Conservation (phyloP, 2,113 vertebrate species). For the Leucopsar rothschildi region DNA sequence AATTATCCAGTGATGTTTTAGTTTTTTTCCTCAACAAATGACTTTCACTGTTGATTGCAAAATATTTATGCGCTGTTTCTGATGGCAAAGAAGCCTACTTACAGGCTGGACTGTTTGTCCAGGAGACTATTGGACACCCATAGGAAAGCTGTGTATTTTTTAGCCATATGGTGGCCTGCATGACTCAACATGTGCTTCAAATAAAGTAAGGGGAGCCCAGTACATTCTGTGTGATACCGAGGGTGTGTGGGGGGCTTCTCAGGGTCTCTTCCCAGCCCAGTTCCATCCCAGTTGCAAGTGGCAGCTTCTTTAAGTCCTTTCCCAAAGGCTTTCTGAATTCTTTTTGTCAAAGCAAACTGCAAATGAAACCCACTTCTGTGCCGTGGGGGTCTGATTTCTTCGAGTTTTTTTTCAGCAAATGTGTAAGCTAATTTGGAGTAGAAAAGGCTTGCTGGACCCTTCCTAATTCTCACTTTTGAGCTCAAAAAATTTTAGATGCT, state of each 20-base stretch:
- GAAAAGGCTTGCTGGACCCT: neutral
- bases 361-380: neutral
- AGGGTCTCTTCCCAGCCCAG: neutral
- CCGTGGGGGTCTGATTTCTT: neutral
- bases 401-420: neutral
- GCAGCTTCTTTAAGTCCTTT: neutral
- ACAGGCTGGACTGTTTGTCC: neutral
- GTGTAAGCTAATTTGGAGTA: neutral
- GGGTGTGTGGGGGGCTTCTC: rapidly evolving
- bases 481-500: neutral
- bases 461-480: neutral
- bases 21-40: neutral
- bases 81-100: neutral
- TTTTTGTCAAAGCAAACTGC: neutral
- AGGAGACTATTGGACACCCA: neutral
- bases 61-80: neutral
- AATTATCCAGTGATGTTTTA: neutral
- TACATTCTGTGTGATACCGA: rapidly evolving
- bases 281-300: neutral
- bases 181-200: neutral
- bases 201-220: neutral
- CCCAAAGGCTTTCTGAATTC: neutral
- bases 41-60: neutral
- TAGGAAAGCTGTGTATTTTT: neutral
- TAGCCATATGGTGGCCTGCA: neutral